Evolutionary conservation across 2,113 vertebrate species (phyloP).

Genomic region (human (Homo sapiens)): DNA sequence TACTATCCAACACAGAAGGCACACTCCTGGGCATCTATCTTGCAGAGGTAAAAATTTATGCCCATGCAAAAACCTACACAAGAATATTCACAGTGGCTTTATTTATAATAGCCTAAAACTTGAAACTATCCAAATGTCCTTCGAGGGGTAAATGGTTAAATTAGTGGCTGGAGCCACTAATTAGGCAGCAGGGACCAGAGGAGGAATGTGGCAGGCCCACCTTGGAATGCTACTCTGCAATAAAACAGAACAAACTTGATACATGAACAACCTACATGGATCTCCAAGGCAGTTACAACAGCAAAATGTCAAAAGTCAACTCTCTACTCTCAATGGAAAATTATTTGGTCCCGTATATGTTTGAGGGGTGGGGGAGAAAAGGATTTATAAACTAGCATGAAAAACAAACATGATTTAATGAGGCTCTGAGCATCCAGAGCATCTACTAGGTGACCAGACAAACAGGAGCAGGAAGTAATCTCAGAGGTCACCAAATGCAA

Average conservation of each 20-base stretch:
- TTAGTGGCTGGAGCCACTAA: not conserved
- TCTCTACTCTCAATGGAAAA: slow-evolving; percentile 23
- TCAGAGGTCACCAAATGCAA: not conserved
- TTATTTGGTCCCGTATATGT: not conserved
- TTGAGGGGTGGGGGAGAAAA: not conserved
- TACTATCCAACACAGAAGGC: not conserved
- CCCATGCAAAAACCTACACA: not conserved
- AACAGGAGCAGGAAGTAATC: slow-evolving; percentile 11
- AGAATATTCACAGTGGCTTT: not conserved
- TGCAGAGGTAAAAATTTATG: not conserved
- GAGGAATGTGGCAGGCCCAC: not conserved
- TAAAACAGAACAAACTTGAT: not conserved
- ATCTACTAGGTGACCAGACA: not conserved
- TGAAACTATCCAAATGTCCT: not conserved
- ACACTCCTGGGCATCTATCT: not conserved
- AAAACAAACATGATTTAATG: not conserved
- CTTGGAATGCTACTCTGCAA: not conserved
- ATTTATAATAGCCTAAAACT: not conserved
- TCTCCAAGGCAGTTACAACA: not conserved
- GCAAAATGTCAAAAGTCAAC: slow-evolving; percentile 16
- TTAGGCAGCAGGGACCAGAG: not conserved
- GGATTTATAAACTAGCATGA: not conserved
- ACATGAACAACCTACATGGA: not conserved
- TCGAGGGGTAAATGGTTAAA: not conserved
- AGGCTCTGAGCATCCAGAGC: not conserved